Conservation (phyloP, 2,797 vertebrate genomes). For the Macropodus opercularis region DNA sequence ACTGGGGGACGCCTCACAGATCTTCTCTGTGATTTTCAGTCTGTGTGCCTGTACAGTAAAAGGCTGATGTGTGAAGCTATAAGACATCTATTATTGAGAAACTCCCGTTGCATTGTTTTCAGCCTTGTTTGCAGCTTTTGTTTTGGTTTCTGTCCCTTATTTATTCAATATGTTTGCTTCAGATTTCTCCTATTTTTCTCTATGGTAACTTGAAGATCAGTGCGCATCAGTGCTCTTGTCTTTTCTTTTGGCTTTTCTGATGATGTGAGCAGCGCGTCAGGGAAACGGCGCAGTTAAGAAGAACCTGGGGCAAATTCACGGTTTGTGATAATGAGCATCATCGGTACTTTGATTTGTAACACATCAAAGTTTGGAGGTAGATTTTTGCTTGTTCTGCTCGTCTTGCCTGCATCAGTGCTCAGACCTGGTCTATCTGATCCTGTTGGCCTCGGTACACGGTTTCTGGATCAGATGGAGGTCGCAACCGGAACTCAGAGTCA, state of each 20-base stretch:
- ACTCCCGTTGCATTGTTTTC: not conserved
- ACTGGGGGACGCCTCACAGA: constrained; percentile 3
- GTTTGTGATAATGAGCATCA: not conserved
- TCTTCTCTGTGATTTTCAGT: constrained; percentile 5
- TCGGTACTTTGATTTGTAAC: not conserved
- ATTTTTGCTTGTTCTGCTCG: constrained; percentile 31
- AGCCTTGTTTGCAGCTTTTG: constrained; percentile 5
- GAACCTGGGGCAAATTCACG: not conserved
- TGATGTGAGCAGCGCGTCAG: not conserved
- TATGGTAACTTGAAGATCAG: constrained; percentile 1
- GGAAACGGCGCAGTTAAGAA: no score
- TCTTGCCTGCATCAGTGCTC: constrained; percentile 53
- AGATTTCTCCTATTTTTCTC: no score
- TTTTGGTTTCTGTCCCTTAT: not conserved
- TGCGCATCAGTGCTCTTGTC: not conserved
- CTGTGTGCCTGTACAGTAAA: constrained; percentile 9
- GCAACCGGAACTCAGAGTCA: constrained; percentile 93
- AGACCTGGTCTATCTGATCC: constrained; percentile 99
- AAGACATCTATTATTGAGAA: constrained; percentile 65
- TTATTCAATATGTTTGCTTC: not conserved
- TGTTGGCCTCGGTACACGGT: constrained; percentile 96
- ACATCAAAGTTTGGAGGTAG: constrained; percentile 2
- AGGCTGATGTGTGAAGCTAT: constrained; percentile 22
- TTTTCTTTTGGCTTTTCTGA: not conserved
- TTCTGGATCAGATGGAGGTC: constrained; percentile 96